phyloP scores from a whole-genome alignment of 2,888 invertebrate genomes.

The Pandemis heparana region DNA sequence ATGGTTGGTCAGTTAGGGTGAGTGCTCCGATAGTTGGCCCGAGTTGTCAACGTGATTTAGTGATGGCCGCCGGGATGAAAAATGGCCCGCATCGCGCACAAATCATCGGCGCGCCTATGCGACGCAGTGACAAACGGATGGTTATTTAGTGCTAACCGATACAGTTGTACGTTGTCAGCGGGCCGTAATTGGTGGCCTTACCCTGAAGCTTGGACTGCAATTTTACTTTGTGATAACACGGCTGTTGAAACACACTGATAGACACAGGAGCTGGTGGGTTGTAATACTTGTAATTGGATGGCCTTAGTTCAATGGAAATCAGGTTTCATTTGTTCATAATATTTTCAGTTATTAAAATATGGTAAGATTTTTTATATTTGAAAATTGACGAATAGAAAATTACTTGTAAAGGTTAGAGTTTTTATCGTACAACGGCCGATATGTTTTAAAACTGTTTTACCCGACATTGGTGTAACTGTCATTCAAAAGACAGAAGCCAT shows the following conservation, averaged over 20 bases:
- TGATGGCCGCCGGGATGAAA: constrained; percentile 57
- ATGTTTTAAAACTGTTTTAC: no score
- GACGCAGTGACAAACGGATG: constrained; percentile 52
- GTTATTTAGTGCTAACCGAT: constrained; percentile 50
- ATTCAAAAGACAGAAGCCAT: no score
- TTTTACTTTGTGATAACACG: not conserved
- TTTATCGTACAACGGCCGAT: no score
- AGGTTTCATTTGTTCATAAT: no score
- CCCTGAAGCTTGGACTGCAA: not conserved
- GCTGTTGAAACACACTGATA: not conserved
- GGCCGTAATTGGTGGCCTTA: constrained; percentile 34
- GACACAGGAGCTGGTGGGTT: not conserved
- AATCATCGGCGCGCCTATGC: constrained; percentile 59
- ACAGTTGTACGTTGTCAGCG: constrained; percentile 44
- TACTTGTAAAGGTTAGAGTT: no score
- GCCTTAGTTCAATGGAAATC: no score
- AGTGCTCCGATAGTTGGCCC: constrained; percentile 51
- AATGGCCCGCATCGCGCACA: constrained; percentile 56
- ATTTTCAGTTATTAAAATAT: no score
- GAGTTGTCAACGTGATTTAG: constrained; percentile 61
- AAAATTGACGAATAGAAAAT: no score
- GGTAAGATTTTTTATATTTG: no score
- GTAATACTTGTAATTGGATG: not conserved
- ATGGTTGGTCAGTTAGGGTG: constrained; percentile 32
- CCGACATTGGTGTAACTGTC: no score